A percentile compares a stretch with the other conserved stretches of the same genome.
Evolutionary conservation across 2,888 invertebrate genomes (phyloP).

Genomic region (Electrophaes corylata): DNA sequence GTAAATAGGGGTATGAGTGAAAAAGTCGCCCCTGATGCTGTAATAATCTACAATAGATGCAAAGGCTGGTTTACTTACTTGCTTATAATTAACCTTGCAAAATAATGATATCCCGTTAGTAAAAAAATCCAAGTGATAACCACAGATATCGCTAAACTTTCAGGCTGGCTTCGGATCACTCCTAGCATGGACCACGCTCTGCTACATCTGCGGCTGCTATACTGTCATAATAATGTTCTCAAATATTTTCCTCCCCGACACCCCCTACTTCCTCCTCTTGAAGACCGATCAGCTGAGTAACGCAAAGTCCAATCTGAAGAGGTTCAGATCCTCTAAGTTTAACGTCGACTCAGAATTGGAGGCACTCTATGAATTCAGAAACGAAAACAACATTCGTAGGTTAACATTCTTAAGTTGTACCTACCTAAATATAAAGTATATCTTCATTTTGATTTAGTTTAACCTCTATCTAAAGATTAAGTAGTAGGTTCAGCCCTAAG

Average conservation of each 20-base stretch:
- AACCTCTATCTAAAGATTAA: too few species aligned
- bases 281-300: conserved; percentile 25
- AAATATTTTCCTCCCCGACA: conserved; percentile 56
- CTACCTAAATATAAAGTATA: neutral
- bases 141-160: too few species aligned
- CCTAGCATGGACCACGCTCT: conserved; percentile 52
- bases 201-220: conserved; percentile 46
- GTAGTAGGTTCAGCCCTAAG: too few species aligned
- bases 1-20: too few species aligned
- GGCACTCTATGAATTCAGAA: conserved; percentile 57
- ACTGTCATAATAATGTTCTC: conserved; percentile 41
- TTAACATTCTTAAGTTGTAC: conserved; percentile 36
- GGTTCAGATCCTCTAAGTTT: conserved; percentile 52
- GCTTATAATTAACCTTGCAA: too few species aligned
- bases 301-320: conserved; percentile 43
- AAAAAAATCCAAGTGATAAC: too few species aligned
- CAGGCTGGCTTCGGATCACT: conserved; percentile 55
- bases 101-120: too few species aligned
- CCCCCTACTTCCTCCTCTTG: conserved; percentile 60
- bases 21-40: too few species aligned
- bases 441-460: neutral
- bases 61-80: too few species aligned
- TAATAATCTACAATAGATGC: too few species aligned
- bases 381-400: conserved; percentile 60
- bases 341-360: conserved; percentile 54